Percentiles rank a stretch among this genome's conserved stretches.
phyloP scores from a whole-genome alignment of 2,888 invertebrate species.

The Diaperis boleti region DNA sequence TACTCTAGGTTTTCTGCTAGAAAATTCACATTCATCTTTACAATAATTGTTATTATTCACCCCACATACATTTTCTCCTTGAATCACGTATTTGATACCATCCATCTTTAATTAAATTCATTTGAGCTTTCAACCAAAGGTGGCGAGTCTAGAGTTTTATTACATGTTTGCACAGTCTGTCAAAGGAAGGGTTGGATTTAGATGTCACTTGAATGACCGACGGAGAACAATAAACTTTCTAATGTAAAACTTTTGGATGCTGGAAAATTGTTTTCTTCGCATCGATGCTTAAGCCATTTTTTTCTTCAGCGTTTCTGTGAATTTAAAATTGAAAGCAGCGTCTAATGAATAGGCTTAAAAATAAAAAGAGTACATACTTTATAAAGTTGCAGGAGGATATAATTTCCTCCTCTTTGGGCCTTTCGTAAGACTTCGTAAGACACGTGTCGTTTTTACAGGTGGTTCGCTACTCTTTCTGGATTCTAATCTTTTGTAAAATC shows the following conservation, averaged over 20 bases:
- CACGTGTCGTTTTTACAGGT: no score
- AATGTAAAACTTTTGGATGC: neutral
- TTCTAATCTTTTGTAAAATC: no score
- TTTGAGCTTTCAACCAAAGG: neutral
- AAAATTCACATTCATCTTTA: neutral
- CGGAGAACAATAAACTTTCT: neutral
- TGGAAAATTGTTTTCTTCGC: neutral
- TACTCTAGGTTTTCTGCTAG: neutral
- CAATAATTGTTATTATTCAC: neutral
- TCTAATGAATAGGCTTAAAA: no score
- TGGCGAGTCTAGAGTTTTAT: neutral
- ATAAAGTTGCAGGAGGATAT: no score
- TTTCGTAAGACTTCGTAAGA: no score
- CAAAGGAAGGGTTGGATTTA: neutral
- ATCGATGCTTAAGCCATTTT: neutral
- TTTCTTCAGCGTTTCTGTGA: no score
- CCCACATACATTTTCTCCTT: neutral
- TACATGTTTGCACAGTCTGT: neutral
- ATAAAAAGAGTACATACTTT: no score
- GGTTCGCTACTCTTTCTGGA: no score
- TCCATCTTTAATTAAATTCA: slow-evolving; percentile 3
- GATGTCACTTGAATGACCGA: neutral
- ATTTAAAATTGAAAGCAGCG: no score
- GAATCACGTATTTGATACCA: neutral
- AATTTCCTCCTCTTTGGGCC: no score